Evolutionary conservation across 2,113 vertebrate species (phyloP), one percentile per base, ranked within the genome.

Genomic region (Xenopus tropicalis): DNA sequence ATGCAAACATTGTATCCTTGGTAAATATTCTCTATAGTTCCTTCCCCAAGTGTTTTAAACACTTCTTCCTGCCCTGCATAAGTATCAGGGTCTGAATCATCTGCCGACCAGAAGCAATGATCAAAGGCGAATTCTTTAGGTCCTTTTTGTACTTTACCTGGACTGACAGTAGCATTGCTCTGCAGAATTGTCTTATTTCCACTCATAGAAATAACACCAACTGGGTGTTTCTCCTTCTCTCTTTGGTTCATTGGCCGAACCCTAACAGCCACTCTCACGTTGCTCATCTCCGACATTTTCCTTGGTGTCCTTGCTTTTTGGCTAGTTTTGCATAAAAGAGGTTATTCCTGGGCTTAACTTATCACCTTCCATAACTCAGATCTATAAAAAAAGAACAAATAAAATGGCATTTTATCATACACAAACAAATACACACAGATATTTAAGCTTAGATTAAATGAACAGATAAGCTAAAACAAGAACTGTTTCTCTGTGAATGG

Each of bases 1-100:
- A 68, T 54, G 23, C 66, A 68, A 3, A 24, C 22, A 51, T 68
- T 68, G 17, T 52, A 68, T 12, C 66, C 66, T 19, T 6, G 44
- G 12, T 25, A 52, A 4, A 20, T 54, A 19, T 22, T 68, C 14
- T 68, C 48, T n/a, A 68, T 10, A 13, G 23, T 24, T 24, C 24
- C 48, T 52, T 68, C 16, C 16, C 66, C 48, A 13, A 68, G 21
- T 2, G 14, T 20, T n/a, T 14, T 19, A 23, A 68, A 68, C 17
- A n/a, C 46, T 48, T 68, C 66, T 14, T 68, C 66, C 17, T 52
- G 44, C 22, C 48, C 23, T 16, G 64, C 19, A 7, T 37, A 37
- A 37, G 1, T 48, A 14, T 48, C 16, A 48, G 46, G 46, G 29
- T 68, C 48, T 52, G 48, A 12, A 51, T 29, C 11, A 29, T 51